phyloP scores from a whole-genome alignment of 1,140 invertebrate genomes.

The Littorina saxatilis region DNA sequence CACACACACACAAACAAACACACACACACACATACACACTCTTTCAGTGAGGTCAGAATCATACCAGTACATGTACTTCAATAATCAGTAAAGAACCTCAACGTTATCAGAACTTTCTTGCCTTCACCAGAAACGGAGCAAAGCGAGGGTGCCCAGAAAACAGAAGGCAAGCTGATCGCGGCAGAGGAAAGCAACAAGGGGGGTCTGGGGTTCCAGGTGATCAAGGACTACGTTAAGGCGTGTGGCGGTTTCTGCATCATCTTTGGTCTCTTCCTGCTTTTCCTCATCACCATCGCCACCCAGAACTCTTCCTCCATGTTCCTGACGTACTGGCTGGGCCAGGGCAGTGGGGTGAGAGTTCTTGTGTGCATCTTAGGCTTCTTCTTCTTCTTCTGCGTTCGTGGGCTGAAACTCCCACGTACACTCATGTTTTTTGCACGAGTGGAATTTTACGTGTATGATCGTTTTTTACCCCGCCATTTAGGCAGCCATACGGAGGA shows the following conservation, averaged over 20 bases:
- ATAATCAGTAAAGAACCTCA: too few species aligned
- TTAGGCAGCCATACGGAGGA: too few species aligned
- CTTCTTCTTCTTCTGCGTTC: too few species aligned
- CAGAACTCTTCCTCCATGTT: conserved; percentile 82
- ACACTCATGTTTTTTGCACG: too few species aligned
- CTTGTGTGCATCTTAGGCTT: too few species aligned
- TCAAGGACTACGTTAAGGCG: conserved; percentile 79
- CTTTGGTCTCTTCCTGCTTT: conserved; percentile 78
- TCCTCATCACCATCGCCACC: conserved; percentile 80
- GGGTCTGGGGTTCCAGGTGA: conserved; percentile 75
- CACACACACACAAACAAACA: not conserved
- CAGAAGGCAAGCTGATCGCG: conserved; percentile 68
- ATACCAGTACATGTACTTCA: too few species aligned
- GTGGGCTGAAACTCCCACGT: too few species aligned
- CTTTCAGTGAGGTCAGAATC: too few species aligned
- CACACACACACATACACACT: not conserved
- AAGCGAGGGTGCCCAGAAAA: not conserved
- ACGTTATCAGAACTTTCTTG: too few species aligned
- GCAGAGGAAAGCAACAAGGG: conserved; percentile 77
- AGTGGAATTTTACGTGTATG: too few species aligned
- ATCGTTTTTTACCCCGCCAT: too few species aligned
- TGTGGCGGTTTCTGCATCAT: conserved; percentile 80
- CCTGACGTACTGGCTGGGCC: conserved; percentile 82
- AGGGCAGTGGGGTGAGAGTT: conserved; percentile 75
- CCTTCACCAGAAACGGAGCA: not conserved